Conservation (phyloP, 2,113 vertebrate species). For the Garra rufa region DNA sequence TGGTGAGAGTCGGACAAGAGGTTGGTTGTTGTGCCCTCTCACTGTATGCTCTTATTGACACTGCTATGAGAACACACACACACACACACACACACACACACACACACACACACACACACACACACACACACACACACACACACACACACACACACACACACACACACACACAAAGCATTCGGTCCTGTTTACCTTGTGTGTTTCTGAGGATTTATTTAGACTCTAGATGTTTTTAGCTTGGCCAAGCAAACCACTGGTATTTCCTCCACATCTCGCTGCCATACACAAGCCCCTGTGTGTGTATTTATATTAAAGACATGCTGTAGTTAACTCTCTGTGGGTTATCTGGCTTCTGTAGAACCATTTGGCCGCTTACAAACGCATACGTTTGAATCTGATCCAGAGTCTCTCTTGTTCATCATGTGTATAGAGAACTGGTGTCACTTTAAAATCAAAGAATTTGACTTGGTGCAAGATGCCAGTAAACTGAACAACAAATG, state of each 20-base stretch:
- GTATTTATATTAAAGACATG: constrained; percentile 6
- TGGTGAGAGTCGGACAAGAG: constrained; percentile 20
- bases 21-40: not conserved
- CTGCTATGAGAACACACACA: constrained; percentile 19
- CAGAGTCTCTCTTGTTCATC: not conserved
- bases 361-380: not conserved
- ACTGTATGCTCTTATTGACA: not conserved
- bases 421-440: not conserved
- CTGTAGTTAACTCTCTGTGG: constrained; percentile 3
- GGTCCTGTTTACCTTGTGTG: constrained; percentile 41
- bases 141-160: constrained; percentile 30
- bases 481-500: not conserved
- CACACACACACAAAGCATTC: constrained; percentile 13
- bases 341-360: not conserved
- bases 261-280: constrained; percentile 34
- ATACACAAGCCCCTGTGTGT: constrained; percentile 22
- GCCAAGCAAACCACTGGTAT: constrained; percentile 43
- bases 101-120: constrained; percentile 31
- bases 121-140: constrained; percentile 27
- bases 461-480: not conserved
- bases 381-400: not conserved
- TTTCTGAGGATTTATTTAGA: constrained; percentile 40
- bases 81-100: constrained; percentile 22
- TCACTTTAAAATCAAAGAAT: not conserved
- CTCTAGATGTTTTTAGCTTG: constrained; percentile 28